Percentiles rank a stretch among this genome's conserved stretches.
Evolutionary conservation across 2,888 invertebrate genomes (phyloP).

Genomic region (Yponomeuta malinellus): DNA sequence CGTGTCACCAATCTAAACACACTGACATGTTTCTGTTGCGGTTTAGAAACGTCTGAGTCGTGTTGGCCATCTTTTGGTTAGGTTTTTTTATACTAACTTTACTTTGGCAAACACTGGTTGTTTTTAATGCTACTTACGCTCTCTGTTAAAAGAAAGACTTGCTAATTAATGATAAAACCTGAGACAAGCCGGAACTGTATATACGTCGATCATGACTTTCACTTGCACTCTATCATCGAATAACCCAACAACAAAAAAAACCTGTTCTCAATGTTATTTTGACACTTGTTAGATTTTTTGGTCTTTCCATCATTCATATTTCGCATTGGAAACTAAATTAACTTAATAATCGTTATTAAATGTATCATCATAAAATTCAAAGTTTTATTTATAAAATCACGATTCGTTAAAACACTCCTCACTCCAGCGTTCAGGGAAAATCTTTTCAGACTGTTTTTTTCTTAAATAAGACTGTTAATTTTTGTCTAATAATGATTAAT

Average conservation of each 20-base stretch:
- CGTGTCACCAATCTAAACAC: background rate
- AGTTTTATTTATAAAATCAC: too few relatives aligned
- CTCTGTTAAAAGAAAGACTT: constrained; percentile 23
- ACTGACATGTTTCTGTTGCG: constrained; percentile 6
- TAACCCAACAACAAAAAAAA: constrained; percentile 52
- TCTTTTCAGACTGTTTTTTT: too few relatives aligned
- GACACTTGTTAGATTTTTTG: constrained; percentile 42
- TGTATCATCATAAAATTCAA: too few relatives aligned
- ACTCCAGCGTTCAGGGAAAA: too few relatives aligned
- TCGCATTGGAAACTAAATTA: background rate
- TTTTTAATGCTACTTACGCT: constrained; percentile 15
- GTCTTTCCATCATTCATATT: background rate
- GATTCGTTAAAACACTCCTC: too few relatives aligned
- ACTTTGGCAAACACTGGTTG: background rate
- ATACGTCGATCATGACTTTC: constrained; percentile 67
- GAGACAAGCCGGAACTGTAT: constrained; percentile 63
- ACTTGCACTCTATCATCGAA: constrained; percentile 69
- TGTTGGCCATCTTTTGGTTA: constrained; percentile 9
- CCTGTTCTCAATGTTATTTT: constrained; percentile 47
- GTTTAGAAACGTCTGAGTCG: constrained; percentile 10
- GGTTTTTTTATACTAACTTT: background rate
- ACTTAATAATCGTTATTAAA: background rate
- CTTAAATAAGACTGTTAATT: too few relatives aligned
- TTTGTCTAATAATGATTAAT: too few relatives aligned
- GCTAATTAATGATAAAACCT: constrained; percentile 47